phyloP scores from a whole-genome alignment of 2,113 vertebrate species.

The Paraplagusia blochii region DNA sequence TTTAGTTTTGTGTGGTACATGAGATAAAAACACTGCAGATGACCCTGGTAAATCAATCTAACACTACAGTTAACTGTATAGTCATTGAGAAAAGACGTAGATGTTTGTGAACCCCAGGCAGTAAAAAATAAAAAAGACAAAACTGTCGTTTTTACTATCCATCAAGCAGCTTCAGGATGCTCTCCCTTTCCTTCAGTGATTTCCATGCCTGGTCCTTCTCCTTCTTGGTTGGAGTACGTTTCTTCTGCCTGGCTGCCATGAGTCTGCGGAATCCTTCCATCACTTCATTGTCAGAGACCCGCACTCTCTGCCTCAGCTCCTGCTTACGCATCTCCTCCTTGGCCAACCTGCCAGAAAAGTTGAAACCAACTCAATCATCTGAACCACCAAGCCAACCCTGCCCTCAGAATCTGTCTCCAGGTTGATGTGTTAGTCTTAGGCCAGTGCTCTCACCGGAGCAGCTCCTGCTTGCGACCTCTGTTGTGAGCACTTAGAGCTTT shows the following conservation, averaged over 20 bases:
- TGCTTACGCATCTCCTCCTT: conserved; percentile 95
- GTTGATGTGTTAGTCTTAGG: too few species aligned
- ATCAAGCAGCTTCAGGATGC: conserved; percentile 93
- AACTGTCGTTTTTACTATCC: conserved; percentile 64
- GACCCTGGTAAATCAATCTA: too few species aligned
- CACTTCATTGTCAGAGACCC: conserved; percentile 95
- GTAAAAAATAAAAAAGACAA: not conserved
- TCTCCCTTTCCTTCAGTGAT: conserved; percentile 93
- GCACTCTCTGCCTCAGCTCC: conserved; percentile 91
- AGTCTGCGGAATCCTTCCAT: conserved; percentile 99
- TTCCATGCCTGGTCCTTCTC: conserved; percentile 99
- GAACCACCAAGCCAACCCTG: too few species aligned
- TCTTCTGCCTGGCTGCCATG: conserved; percentile 98
- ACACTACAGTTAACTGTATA: too few species aligned
- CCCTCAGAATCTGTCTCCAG: too few species aligned
- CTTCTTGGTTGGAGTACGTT: conserved; percentile 96
- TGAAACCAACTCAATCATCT: too few species aligned
- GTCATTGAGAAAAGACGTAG: too few species aligned
- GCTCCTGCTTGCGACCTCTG: conserved; percentile 90
- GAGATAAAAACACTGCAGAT: too few species aligned
- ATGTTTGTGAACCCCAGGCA: not conserved
- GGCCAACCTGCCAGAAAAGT: conserved; percentile 77
- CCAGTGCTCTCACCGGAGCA: conserved; percentile 81
- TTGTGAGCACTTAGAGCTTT: conserved; percentile 93
- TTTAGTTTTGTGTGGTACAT: too few species aligned